A percentile compares a stretch with the other conserved stretches of the same genome.
Conservation (phyloP, 2,888 invertebrate genomes). For the Chloromyia formosa region DNA sequence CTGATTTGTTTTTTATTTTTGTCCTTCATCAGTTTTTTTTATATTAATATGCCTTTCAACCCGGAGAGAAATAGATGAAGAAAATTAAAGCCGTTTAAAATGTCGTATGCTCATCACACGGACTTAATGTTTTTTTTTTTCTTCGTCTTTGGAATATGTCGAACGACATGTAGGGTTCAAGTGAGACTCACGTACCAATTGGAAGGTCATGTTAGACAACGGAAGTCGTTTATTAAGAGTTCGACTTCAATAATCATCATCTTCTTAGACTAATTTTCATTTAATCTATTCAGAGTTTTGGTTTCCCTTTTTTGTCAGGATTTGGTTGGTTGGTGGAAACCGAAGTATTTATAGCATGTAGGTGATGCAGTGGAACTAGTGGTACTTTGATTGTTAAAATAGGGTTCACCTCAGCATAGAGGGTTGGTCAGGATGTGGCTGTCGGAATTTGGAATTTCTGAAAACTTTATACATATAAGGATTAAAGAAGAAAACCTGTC, state of each 20-base stretch:
- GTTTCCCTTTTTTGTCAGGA: too few relatives aligned
- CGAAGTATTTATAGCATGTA: too few relatives aligned
- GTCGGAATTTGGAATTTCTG: too few relatives aligned
- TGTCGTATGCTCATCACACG: not conserved
- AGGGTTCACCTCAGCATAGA: too few relatives aligned
- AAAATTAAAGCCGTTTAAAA: slow-evolving; percentile 21
- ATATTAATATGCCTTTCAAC: not conserved
- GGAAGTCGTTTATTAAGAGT: slow-evolving; percentile 38
- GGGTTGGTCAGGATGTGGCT: too few relatives aligned
- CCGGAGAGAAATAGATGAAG: not conserved
- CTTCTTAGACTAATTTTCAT: slow-evolving; percentile 31
- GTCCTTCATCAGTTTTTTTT: too few relatives aligned
- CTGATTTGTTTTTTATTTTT: too few relatives aligned
- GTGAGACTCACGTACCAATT: not conserved
- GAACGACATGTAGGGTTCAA: not conserved
- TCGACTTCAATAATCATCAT: slow-evolving; percentile 27
- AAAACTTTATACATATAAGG: too few relatives aligned
- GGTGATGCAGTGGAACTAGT: too few relatives aligned
- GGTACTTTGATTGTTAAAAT: too few relatives aligned
- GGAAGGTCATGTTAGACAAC: slow-evolving; percentile 42
- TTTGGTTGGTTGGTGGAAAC: too few relatives aligned
- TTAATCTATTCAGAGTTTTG: not conserved
- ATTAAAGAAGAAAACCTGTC: too few relatives aligned
- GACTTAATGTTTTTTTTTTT: slow-evolving; percentile 11
- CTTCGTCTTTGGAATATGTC: slow-evolving; percentile 2